Conservation (phyloP, 2,113 vertebrate species). For the Oriolus oriolus region DNA sequence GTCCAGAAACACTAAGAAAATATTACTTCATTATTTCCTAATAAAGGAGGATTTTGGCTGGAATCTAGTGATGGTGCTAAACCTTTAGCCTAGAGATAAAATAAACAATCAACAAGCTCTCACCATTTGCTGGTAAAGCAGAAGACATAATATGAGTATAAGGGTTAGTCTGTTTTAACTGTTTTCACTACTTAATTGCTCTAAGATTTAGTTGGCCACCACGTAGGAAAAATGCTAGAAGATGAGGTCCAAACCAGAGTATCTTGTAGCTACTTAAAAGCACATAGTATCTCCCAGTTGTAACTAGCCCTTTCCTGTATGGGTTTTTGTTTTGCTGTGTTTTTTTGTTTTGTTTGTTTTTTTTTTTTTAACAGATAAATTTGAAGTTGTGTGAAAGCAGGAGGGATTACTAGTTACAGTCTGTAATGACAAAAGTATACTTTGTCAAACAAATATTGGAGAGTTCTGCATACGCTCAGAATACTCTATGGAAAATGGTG, state of each 20-base stretch:
- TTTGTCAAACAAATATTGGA: not conserved
- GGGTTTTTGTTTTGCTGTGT: constrained; percentile 16
- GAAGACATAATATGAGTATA: not conserved
- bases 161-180: not conserved
- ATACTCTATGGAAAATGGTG: not conserved
- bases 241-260: not conserved
- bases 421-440: not conserved
- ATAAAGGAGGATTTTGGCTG: not conserved
- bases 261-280: not conserved
- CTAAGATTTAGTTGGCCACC: not conserved
- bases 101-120: not conserved
- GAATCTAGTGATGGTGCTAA: not conserved
- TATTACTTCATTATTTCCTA: not conserved
- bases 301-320: not conserved
- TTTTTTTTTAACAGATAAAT: not conserved
- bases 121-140: constrained; percentile 5
- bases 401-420: not conserved
- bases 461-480: not conserved
- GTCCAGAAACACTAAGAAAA: not conserved
- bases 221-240: not conserved
- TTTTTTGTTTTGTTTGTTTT: not conserved
- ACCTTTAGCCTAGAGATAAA: not conserved
- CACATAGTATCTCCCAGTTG: not conserved
- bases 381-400: not conserved
- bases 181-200: not conserved